Evolutionary conservation across 2,888 invertebrate species (phyloP).

Genomic region (Xestia xanthographa): DNA sequence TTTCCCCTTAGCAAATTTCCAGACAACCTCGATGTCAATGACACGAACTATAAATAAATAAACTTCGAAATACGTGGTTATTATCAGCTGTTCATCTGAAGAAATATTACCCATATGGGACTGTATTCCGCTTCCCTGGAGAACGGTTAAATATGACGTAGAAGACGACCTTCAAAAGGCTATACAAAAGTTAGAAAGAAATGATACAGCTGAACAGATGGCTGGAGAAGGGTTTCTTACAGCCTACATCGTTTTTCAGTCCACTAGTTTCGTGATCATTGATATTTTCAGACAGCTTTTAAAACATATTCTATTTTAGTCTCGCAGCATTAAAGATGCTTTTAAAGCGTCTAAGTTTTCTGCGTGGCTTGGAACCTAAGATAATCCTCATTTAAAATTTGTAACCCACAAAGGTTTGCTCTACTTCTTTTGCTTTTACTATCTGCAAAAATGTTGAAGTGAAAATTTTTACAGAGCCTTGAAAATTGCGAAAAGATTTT

Average conservation of each 20-base stretch:
- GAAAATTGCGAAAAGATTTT: not conserved
- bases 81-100: constrained; percentile 30
- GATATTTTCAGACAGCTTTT: constrained; percentile 18
- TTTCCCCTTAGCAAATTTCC: not conserved
- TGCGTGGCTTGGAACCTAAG: not conserved
- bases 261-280: constrained; percentile 33
- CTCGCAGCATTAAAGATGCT: not conserved
- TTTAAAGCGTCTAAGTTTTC: not conserved
- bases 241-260: constrained; percentile 29
- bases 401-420: constrained; percentile 4
- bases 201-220: constrained; percentile 28
- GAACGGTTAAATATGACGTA: constrained; percentile 22
- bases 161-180: constrained; percentile 11
- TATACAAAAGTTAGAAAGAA: constrained; percentile 17
- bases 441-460: constrained; percentile 14
- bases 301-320: constrained; percentile 5
- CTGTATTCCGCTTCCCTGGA: constrained; percentile 16
- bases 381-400: constrained; percentile 22
- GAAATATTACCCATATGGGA: constrained; percentile 33
- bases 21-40: not conserved
- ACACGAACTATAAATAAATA: constrained; percentile 16
- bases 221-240: constrained; percentile 20
- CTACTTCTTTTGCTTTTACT: constrained; percentile 8
- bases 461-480: not conserved
- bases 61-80: constrained; percentile 16